Base-by-base conservation (phyloP, 92 coral and sea anemone genomes). In the Epizoanthus ramosus region DNA sequence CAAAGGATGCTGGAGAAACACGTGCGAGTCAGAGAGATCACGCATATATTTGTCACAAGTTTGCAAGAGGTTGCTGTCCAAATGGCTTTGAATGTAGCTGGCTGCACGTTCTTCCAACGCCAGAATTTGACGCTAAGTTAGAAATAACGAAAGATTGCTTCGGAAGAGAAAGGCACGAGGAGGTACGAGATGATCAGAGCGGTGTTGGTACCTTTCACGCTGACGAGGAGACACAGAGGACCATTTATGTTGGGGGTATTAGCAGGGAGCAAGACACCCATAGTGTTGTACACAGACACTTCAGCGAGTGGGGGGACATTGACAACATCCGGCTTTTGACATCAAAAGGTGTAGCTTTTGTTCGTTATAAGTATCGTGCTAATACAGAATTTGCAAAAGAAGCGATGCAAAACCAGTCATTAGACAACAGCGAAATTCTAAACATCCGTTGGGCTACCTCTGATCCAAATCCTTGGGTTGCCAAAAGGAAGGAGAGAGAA, bases 41-140 rank as follows among this genome's bases (percentile, higher is more conserved):
- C 9, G 84, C 95, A 1, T 93, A 84, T 53, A 83, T 89, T 31
- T 93, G 98, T 69, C 84, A 86, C 43, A 93, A 91, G 67, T 93
- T 93, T 83, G 93, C 98, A 31, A 90, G 98, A 43, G 98, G 98
- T 61, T 93, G 98, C 79, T 93, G 98, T 63, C 90, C 98, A 3
- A 63, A 89, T 23, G 98, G 98, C 6, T 87, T 75, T 47, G 98
- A 93, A 21, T 93, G 98, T 81, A 81, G 90, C 6, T 93, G 98
- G 98, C 71, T 81, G 28, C 98, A 93, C 84, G 81, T 73, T 17
- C 31, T 91, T 5, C 98, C 98, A 19, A 72, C 85, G 64, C 75
- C 66, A 14, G 92, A 68, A 22, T 89, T 83, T 33, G 75, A 71
- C 58, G 59, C 80, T 23, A 87, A 88, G 57, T 83, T 82, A 35